phyloP scores from a whole-genome alignment of 2,797 vertebrate genomes.

The Enteromius radiatus region DNA sequence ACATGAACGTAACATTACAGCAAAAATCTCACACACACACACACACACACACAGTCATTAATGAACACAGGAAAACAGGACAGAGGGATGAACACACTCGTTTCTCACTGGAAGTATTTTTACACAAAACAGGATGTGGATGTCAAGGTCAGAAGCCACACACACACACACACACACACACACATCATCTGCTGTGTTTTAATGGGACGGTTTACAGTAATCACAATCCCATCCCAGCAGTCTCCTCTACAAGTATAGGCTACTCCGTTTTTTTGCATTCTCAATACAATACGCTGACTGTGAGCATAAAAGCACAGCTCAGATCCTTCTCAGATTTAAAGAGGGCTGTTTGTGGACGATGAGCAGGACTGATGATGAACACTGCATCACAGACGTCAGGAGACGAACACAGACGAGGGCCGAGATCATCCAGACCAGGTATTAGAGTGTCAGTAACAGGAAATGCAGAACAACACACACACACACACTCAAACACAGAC shows the following conservation, averaged over 20 bases:
- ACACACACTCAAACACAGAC: not conserved
- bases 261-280: not conserved
- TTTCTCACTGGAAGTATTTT: slow-evolving; percentile 26
- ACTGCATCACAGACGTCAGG: not conserved
- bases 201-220: not conserved
- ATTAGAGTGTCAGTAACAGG: not conserved
- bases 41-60: not conserved
- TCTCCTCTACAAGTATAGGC: not conserved
- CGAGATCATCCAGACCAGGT: not conserved
- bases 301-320: not conserved
- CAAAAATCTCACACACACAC: not conserved
- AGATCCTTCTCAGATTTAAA: not conserved
- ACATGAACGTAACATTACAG: too few relatives aligned
- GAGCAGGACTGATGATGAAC: not conserved
- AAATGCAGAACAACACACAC: not conserved
- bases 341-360: not conserved
- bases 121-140: slow-evolving; percentile 34
- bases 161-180: not conserved
- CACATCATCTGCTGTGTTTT: not conserved
- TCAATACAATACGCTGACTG: not conserved
- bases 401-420: not conserved
- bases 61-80: slow-evolving; percentile 18
- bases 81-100: slow-evolving; percentile 29
- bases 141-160: not conserved
- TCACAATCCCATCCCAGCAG: not conserved